A percentile compares a stretch with the other conserved stretches of the same genome.
Evolutionary conservation across 2,113 vertebrate species (phyloP).

Genomic region (Chloebia gouldiae): DNA sequence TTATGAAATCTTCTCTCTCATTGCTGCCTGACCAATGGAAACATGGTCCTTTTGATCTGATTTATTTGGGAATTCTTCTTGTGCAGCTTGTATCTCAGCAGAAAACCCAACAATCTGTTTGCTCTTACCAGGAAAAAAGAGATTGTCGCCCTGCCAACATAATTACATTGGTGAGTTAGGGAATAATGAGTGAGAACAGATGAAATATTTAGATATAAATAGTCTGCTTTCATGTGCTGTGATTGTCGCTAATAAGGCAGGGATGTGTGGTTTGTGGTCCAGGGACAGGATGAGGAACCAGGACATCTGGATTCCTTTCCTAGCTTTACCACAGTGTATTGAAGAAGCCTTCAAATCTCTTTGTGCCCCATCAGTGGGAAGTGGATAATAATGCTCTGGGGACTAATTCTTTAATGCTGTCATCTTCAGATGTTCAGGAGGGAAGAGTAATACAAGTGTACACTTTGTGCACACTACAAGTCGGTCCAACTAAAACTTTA

Average conservation of each 20-base stretch:
- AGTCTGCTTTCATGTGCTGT: constrained; percentile 44
- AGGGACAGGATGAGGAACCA: constrained; percentile 56
- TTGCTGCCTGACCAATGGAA: background rate
- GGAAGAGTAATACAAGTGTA: background rate
- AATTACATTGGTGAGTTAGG: constrained; percentile 46
- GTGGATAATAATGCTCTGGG: constrained; percentile 22
- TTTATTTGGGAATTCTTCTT: background rate
- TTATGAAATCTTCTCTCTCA: background rate
- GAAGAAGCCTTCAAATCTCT: constrained; percentile 21
- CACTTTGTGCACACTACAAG: background rate
- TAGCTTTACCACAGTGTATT: constrained; percentile 13
- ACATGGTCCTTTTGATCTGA: background rate
- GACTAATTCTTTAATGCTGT: constrained; percentile 19
- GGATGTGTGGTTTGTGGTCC: constrained; percentile 41
- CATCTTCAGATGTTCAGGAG: background rate
- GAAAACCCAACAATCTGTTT: constrained; percentile 47
- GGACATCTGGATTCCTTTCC: constrained; percentile 55
- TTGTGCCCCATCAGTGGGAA: constrained; percentile 21
- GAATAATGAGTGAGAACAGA: constrained; percentile 55
- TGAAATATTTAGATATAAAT: constrained; percentile 65
- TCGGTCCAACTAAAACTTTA: background rate
- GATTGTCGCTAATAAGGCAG: constrained; percentile 42
- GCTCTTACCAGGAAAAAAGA: constrained; percentile 8
- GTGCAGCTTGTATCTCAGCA: constrained; percentile 18
- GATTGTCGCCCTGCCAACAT: constrained; percentile 24